Evolutionary conservation across 2,113 vertebrate genomes (phyloP).

Genomic region (Triplophysa dalaica): DNA sequence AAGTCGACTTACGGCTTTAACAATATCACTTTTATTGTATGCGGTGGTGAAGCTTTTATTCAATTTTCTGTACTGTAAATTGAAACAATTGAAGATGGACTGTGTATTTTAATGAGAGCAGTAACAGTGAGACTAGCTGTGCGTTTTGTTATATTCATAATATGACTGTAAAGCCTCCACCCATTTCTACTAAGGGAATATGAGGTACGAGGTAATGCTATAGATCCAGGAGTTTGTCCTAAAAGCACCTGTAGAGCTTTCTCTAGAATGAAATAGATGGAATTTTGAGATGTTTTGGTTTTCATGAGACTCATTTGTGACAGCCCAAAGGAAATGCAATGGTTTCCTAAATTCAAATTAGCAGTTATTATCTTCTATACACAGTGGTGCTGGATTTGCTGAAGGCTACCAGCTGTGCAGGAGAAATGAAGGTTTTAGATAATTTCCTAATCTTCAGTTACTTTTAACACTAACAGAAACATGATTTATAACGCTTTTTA

Average conservation of each 20-base stretch:
- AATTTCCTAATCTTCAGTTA: background rate
- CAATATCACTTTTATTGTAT: background rate
- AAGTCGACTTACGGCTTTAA: background rate
- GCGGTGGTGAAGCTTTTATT: too few relatives aligned
- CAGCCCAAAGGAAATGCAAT: conserved; percentile 44
- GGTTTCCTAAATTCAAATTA: conserved; percentile 46
- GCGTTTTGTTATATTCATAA: background rate
- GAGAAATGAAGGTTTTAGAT: background rate
- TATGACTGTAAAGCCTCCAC: background rate
- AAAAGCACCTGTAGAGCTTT: background rate
- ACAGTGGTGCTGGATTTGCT: conserved; percentile 3
- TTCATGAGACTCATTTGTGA: conserved; percentile 42
- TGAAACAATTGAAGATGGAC: background rate
- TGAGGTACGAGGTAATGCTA: background rate
- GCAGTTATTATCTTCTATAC: conserved; percentile 26
- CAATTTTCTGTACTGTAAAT: too few relatives aligned
- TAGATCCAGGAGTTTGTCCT: background rate
- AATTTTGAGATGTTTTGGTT: conserved; percentile 43
- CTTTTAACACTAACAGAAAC: background rate
- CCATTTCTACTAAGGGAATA: background rate
- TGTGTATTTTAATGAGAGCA: background rate
- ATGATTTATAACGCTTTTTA: background rate
- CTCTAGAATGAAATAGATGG: background rate
- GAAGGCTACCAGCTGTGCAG: conserved; percentile 14
- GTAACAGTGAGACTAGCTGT: background rate